phyloP scores from a whole-genome alignment of 2,797 vertebrate species.

The Cyclopterus lumpus region DNA sequence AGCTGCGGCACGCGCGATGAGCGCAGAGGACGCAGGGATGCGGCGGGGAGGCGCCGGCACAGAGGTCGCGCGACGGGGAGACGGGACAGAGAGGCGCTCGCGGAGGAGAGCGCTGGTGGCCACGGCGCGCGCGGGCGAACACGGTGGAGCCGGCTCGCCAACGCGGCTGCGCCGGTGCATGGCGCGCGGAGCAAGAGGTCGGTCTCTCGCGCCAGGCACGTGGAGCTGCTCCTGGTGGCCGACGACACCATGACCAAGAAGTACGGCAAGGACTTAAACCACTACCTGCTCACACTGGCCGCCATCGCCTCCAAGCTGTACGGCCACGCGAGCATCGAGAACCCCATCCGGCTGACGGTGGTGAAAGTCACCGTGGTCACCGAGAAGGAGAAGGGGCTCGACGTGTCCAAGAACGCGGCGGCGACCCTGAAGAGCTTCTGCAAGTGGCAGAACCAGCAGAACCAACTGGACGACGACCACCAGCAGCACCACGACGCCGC shows the following conservation, averaged over 20 bases:
- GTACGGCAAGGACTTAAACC: constrained; percentile 92
- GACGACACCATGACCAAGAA: constrained; percentile 93
- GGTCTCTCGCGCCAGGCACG: constrained; percentile 91
- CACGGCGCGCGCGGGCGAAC: constrained; percentile 44
- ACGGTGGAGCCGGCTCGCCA: constrained; percentile 55
- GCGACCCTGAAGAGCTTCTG: constrained; percentile 97
- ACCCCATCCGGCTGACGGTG: constrained; percentile 94
- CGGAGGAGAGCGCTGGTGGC: background rate
- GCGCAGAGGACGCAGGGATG: constrained; percentile 53
- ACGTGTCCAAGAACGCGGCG: constrained; percentile 93
- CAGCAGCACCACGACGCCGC: constrained; percentile 96
- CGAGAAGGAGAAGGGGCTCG: constrained; percentile 91
- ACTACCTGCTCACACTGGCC: constrained; percentile 95
- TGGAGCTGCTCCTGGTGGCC: constrained; percentile 96
- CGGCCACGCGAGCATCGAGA: constrained; percentile 97
- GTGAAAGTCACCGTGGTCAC: constrained; percentile 89
- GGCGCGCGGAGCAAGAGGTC: constrained; percentile 83
- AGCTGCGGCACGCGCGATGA: constrained; percentile 77
- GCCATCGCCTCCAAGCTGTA: constrained; percentile 95
- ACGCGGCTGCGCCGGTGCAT: background rate
- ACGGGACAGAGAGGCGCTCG: background rate
- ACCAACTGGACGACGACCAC: constrained; percentile 91
- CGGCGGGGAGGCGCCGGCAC: constrained; percentile 41
- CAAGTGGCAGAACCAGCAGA: constrained; percentile 98
- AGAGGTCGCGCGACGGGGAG: constrained; percentile 19